phyloP scores from a whole-genome alignment of 2,797 vertebrate species.

The Furcifer pardalis region DNA sequence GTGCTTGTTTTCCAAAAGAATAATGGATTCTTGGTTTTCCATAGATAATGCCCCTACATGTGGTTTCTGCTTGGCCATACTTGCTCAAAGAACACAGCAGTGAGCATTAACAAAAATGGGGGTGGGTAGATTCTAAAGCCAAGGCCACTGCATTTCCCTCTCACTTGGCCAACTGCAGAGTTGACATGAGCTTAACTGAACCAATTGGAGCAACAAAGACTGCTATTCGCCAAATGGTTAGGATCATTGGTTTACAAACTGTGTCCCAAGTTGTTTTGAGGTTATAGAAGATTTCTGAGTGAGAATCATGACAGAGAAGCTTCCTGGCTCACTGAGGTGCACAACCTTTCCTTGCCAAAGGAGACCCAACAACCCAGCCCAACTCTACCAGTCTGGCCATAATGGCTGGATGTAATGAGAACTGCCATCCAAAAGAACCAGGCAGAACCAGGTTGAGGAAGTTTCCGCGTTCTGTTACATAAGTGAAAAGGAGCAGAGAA shows the following conservation, averaged over 20 bases:
- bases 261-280: background rate
- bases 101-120: too few species aligned
- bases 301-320: background rate
- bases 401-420: background rate
- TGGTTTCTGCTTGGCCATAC: background rate
- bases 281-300: background rate
- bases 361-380: background rate
- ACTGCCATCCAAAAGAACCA: background rate
- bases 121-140: too few species aligned
- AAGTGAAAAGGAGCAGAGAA: background rate
- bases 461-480: too few species aligned
- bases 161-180: background rate
- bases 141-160: background rate
- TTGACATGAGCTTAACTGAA: background rate
- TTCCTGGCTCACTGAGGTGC: background rate
- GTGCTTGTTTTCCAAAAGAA: background rate
- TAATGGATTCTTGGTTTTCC: background rate
- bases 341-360: background rate
- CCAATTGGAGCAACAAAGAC: background rate
- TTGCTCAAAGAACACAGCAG: background rate
- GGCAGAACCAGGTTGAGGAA: background rate
- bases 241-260: background rate
- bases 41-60: background rate
- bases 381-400: background rate
- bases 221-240: background rate